Evolutionary conservation across 2,113 vertebrate genomes (phyloP).

Genomic region (Lampris megalopsis): DNA sequence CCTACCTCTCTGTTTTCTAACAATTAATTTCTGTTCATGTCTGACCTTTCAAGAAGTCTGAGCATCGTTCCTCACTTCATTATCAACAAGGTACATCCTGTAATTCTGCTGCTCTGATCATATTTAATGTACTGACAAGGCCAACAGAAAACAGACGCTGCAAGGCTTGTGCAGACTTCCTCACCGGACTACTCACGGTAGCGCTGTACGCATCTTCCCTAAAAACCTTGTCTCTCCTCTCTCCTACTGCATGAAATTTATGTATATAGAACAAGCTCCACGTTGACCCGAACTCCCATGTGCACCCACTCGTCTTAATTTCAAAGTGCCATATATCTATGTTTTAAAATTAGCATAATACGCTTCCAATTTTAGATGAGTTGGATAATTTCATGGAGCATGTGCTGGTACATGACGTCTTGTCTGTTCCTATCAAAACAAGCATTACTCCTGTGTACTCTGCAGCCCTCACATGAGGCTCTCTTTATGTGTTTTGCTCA

Average conservation of each 20-base stretch:
- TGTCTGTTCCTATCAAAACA: conserved; percentile 67
- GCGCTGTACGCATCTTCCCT: conserved; percentile 11
- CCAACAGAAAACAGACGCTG: conserved; percentile 20
- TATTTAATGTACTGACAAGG: conserved; percentile 17
- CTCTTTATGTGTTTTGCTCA: conserved; percentile 54
- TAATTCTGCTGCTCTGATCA: conserved; percentile 21
- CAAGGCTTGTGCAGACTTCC: conserved; percentile 34
- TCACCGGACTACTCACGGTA: conserved; percentile 52
- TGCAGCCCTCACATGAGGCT: conserved; percentile 45
- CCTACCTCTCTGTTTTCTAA: conserved; percentile 10
- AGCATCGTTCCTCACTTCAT: conserved; percentile 31
- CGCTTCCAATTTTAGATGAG: conserved; percentile 16
- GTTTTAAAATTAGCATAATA: conserved; percentile 53
- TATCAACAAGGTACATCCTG: conserved; percentile 10
- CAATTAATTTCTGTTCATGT: conserved; percentile 24
- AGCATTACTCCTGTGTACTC: conserved; percentile 59
- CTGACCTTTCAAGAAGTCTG: conserved; percentile 30
- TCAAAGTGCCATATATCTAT: conserved; percentile 36
- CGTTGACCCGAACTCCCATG: conserved; percentile 37
- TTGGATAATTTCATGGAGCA: conserved; percentile 50
- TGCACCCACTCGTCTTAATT: conserved; percentile 41
- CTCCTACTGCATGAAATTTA: conserved; percentile 39
- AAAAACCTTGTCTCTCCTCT: conserved; percentile 33
- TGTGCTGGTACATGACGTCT: conserved; percentile 40
- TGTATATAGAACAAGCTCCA: conserved; percentile 44